Percentiles rank a stretch among this genome's conserved stretches.
phyloP scores from a whole-genome alignment of 1,140 invertebrate genomes.

The Drosophila albomicans region DNA sequence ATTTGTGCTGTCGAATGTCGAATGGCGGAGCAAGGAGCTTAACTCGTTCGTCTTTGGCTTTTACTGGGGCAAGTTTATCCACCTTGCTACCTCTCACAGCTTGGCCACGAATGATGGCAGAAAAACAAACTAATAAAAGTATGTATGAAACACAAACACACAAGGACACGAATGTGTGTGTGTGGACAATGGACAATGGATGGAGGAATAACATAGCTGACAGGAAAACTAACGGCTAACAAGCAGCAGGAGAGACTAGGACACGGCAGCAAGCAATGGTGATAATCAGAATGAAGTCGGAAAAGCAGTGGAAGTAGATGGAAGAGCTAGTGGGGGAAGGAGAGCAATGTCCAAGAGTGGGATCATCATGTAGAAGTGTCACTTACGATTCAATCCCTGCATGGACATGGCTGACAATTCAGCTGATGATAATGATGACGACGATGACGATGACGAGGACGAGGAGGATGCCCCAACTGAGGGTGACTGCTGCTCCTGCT shows the following conservation, averaged over 20 bases:
- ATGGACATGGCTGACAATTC: slow-evolving; percentile 78
- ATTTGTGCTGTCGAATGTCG: slow-evolving; percentile 40
- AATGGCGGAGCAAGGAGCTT: slow-evolving; percentile 34
- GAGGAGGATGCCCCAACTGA: too few species aligned
- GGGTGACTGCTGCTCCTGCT: slow-evolving; percentile 20
- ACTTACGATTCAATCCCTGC: slow-evolving; percentile 84
- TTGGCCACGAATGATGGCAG: slow-evolving; percentile 43
- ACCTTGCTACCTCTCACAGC: not conserved
- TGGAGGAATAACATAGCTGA: slow-evolving; percentile 16
- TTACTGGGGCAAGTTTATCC: slow-evolving; percentile 56
- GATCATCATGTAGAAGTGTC: slow-evolving; percentile 52
- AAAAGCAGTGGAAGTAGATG: not conserved
- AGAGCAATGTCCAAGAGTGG: not conserved
- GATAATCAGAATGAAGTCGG: slow-evolving; percentile 6
- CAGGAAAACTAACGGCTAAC: slow-evolving; percentile 42
- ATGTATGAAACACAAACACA: slow-evolving; percentile 59
- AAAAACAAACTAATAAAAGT: slow-evolving; percentile 79
- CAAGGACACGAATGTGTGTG: slow-evolving; percentile 13
- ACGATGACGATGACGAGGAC: slow-evolving; percentile 12
- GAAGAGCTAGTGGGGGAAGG: not conserved
- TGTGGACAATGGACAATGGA: slow-evolving; percentile 14
- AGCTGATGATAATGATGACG: slow-evolving; percentile 52
- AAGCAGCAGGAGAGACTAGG: slow-evolving; percentile 22
- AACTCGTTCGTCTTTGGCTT: slow-evolving; percentile 57
- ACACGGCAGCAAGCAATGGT: not conserved